phyloP scores from a whole-genome alignment of 1,140 invertebrate species.

The Saccostrea cuccullata region DNA sequence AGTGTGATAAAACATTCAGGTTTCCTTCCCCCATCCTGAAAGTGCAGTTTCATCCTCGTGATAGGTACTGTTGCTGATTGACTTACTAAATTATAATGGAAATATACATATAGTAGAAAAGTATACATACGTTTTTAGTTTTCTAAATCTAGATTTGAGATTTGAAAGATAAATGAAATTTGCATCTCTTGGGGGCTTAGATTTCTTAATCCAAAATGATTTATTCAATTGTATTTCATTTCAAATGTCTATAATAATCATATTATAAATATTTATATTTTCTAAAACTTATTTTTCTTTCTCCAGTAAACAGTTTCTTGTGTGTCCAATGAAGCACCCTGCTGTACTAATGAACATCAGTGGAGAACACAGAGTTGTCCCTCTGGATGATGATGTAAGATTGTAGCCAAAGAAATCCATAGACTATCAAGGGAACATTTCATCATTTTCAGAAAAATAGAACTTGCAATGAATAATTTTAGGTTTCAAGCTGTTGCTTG shows the following conservation, averaged over 20 bases:
- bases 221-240: no score
- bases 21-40: conserved; percentile 97
- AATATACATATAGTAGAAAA: no score
- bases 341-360: conserved; percentile 90
- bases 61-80: conserved; percentile 80
- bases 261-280: no score
- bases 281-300: neutral
- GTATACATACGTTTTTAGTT: no score
- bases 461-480: no score
- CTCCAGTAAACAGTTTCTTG: conserved; percentile 87
- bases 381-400: conserved; percentile 95
- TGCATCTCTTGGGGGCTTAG: no score
- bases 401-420: neutral
- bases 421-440: no score
- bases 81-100: neutral
- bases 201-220: no score
- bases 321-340: conserved; percentile 97
- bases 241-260: no score
- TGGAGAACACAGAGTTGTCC: conserved; percentile 90
- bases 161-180: no score
- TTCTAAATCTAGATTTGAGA: no score
- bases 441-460: no score
- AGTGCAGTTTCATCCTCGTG: conserved; percentile 95
- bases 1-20: conserved; percentile 94
- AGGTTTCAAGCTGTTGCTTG: neutral